Evolutionary conservation across 2,113 vertebrate genomes (phyloP), one percentile per base, ranked within the genome.

Genomic region (Protobothrops flavoviridis): DNA sequence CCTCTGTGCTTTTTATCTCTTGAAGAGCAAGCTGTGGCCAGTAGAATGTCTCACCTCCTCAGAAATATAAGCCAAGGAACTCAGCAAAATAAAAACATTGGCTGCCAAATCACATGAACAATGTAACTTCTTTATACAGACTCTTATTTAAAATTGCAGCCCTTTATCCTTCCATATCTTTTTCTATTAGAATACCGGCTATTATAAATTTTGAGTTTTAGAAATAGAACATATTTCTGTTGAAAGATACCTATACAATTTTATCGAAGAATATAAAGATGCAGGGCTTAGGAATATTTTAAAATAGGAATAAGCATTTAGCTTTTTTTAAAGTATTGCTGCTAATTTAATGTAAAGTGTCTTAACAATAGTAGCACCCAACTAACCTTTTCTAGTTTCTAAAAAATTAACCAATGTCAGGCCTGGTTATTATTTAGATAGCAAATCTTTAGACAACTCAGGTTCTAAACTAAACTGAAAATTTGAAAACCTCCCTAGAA

Each of bases 1-100:
- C 89, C 94, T 87, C 15, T 0, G 45, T 91, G 85, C 74, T 88
- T 94, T 95, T 95, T 94, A 89, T 93, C 93, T 97, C 94, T 89
- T 15, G 3, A 93, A 95, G 69, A 85, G 0, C 85, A 94, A 95
- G 92, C 93, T 0, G 1, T 57, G n/a, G 59, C 11, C 87, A 61
- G 12, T 45, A 94, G 56, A 94, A 93, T 59, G n/a, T 15, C 48
- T 92, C 50, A 56, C 87, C 61, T 45, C 21, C 11, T 93, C 0
- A 0, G 45, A 21, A 95, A 92, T 93, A 52, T 20, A 96, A 95
- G 92, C 1, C 96, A 29, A 95, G 87, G 74, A 95, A 24, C 91
- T 92, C 6, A 94, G 89, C 55, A 11, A 93, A 74, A 94, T 13
- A 64, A 88, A 94, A 85, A 91, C 48, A 56, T 48, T 55, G 43